Conservation (phyloP, 2,797 vertebrate genomes). For the Rhodeus uyekii region DNA sequence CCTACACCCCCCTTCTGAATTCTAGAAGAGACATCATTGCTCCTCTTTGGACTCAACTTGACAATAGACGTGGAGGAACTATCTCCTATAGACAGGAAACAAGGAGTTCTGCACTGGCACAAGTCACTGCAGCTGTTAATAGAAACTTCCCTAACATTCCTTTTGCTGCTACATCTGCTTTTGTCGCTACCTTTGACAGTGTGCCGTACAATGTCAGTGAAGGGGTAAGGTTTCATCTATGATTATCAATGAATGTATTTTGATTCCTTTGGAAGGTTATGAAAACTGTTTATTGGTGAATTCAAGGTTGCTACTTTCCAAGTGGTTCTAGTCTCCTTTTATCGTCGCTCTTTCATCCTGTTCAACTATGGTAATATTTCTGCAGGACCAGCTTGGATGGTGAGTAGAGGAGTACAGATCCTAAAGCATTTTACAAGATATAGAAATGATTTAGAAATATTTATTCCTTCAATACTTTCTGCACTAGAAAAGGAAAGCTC, state of each 20-base stretch:
- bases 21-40: slow-evolving; percentile 36
- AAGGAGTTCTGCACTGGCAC: neutral
- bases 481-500: neutral
- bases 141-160: neutral
- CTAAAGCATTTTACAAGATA: neutral
- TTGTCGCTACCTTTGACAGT: slow-evolving; percentile 36
- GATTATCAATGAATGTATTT: neutral
- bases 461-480: too few species aligned
- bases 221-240: slow-evolving; percentile 1
- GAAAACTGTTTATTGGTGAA: neutral
- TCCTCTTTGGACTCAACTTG: slow-evolving; percentile 45
- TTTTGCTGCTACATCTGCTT: slow-evolving; percentile 27
- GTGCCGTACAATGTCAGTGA: neutral
- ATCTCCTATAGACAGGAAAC: slow-evolving; percentile 33
- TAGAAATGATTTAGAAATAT: neutral
- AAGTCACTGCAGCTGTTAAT: neutral
- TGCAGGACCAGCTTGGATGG: neutral
- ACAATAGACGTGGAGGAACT: neutral
- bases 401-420: neutral
- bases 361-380: slow-evolving; percentile 7
- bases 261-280: neutral
- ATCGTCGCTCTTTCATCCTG: neutral
- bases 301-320: slow-evolving; percentile 30
- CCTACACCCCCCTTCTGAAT: neutral
- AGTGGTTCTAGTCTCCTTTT: slow-evolving; percentile 8